phyloP scores from a whole-genome alignment of 2,113 vertebrate species.

The Tauraco erythrolophus region DNA sequence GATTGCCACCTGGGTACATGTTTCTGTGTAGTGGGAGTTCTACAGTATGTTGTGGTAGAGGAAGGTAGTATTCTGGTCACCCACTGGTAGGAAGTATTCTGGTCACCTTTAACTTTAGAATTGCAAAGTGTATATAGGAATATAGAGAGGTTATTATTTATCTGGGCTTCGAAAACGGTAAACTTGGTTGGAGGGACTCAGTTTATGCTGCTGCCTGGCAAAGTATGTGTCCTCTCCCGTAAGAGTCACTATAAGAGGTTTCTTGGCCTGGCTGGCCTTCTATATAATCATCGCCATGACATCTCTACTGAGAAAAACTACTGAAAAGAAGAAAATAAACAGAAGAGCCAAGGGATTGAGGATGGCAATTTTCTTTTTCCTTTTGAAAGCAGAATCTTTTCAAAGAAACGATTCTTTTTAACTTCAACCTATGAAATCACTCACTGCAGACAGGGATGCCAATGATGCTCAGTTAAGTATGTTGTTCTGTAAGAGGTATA shows the following conservation, averaged over 20 bases:
- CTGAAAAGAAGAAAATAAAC: background rate
- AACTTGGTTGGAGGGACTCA: background rate
- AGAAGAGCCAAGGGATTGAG: background rate
- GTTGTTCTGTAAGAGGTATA: background rate
- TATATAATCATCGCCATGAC: background rate
- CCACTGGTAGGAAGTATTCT: background rate
- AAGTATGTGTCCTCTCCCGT: background rate
- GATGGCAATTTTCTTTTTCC: background rate
- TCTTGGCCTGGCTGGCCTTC: background rate
- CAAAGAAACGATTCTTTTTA: background rate
- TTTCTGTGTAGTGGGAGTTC: background rate
- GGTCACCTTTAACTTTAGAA: background rate
- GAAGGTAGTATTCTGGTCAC: background rate
- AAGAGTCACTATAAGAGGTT: background rate
- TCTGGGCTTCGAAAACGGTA: background rate
- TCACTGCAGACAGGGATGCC: background rate
- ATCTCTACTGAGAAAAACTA: background rate
- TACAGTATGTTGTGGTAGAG: background rate
- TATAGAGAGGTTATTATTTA: background rate
- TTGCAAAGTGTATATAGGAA: background rate
- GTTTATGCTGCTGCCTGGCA: background rate
- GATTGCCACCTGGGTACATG: background rate
- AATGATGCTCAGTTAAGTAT: background rate
- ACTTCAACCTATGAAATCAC: rapidly evolving
- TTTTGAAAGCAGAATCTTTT: background rate